These are phyloP conservation scores for Momotus momota DNA, from an alignment of 2,797 vertebrate species.

Conservation along the genomic window DNA sequence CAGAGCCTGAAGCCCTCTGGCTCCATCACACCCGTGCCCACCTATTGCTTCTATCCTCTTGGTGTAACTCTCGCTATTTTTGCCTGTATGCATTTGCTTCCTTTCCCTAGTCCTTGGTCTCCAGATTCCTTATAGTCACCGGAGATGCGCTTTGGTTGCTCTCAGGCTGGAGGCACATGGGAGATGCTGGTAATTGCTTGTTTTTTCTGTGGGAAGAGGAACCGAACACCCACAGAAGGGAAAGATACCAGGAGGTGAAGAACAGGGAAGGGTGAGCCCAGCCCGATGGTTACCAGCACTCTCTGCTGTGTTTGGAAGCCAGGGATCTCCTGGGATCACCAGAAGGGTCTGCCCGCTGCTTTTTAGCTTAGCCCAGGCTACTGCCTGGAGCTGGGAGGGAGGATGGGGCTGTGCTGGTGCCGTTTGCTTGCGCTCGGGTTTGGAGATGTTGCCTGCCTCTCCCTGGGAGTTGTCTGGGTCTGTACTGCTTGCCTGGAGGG, in stretches of 20 bases:
- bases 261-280: neutral
- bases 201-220: neutral
- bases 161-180: neutral
- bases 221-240: neutral
- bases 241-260: rapidly evolving
- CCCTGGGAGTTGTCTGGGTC: neutral
- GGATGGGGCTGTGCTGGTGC: rapidly evolving
- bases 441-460: neutral
- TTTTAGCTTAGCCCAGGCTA: neutral
- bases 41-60: neutral
- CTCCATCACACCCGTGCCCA: neutral
- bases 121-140: neutral
- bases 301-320: rapidly evolving
- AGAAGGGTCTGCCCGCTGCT: neutral
- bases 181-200: neutral
- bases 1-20: neutral
- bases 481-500: neutral
- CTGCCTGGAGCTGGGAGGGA: rapidly evolving
- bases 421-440: rapidly evolving
- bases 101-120: neutral
- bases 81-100: neutral
- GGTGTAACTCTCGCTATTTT: neutral
- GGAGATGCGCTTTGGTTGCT: neutral
- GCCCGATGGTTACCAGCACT: neutral
- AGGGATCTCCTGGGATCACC: neutral